Evolutionary conservation across 1,140 invertebrate species (phyloP).

Genomic region (Bombus terrestris): DNA sequence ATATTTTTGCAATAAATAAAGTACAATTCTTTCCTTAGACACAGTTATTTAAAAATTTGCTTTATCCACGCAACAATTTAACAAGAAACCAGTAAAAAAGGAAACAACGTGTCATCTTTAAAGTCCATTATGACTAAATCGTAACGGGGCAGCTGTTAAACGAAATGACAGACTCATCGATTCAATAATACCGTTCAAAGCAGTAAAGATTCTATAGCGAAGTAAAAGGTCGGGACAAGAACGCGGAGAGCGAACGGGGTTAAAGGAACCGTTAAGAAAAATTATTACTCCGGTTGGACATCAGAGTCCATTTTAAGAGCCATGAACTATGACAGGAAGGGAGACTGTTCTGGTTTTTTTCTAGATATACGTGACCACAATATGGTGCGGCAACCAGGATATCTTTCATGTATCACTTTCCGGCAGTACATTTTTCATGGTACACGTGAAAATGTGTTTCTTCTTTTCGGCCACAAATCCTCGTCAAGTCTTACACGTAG

Average conservation of each 20-base stretch:
- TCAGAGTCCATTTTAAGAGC: slow-evolving; percentile 15
- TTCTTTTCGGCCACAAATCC: slow-evolving; percentile 34
- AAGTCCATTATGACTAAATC: background rate
- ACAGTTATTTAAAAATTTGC: background rate
- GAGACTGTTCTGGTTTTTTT: slow-evolving; percentile 2
- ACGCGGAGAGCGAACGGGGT: slow-evolving; percentile 6
- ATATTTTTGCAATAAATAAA: background rate
- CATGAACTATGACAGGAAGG: slow-evolving; percentile 22
- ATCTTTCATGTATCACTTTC: slow-evolving; percentile 50
- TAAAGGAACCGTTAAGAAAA: slow-evolving; percentile 45
- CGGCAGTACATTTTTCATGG: slow-evolving; percentile 52
- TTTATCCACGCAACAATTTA: background rate
- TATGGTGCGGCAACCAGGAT: slow-evolving; percentile 24
- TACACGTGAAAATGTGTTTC: slow-evolving; percentile 2
- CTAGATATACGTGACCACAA: slow-evolving; percentile 49
- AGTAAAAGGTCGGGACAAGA: background rate
- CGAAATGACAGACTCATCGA: background rate
- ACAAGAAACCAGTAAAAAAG: background rate
- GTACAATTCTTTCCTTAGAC: background rate
- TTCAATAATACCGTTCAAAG: background rate
- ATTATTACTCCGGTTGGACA: slow-evolving; percentile 54
- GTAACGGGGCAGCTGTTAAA: background rate
- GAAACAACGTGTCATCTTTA: background rate
- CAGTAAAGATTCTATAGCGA: slow-evolving; percentile 1
- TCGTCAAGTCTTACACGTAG: background rate